Percentiles rank a stretch among this genome's conserved stretches.
phyloP scores from a whole-genome alignment of 2,797 vertebrate genomes.

The Diplodus sargus region DNA sequence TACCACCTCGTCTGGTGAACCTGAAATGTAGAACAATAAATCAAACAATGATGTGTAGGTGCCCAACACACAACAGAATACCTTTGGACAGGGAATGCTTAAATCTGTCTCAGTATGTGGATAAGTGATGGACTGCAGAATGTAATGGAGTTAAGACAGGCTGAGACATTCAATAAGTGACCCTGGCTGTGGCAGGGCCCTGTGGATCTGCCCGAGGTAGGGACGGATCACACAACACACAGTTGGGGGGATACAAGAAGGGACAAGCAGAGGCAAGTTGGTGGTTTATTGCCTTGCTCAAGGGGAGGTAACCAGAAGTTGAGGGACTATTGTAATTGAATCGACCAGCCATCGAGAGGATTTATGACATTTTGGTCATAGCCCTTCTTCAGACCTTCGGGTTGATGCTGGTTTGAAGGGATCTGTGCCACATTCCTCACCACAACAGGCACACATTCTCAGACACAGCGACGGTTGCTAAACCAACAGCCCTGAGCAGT shows the following conservation, averaged over 20 bases:
- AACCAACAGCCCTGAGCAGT: constrained; percentile 68
- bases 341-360: neutral
- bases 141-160: constrained; percentile 26
- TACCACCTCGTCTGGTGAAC: neutral
- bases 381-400: constrained; percentile 17
- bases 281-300: constrained; percentile 8
- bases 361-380: constrained; percentile 19
- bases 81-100: neutral
- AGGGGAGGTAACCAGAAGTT: neutral
- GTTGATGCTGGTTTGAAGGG: constrained; percentile 39
- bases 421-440: constrained; percentile 62
- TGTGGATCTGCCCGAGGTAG: constrained; percentile 3
- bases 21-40: constrained; percentile 19
- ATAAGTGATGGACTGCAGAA: constrained; percentile 22
- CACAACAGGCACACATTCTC: constrained; percentile 66
- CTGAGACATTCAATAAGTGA: constrained; percentile 38
- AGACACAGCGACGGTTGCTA: constrained; percentile 77
- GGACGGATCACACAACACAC: neutral
- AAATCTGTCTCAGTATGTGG: constrained; percentile 31
- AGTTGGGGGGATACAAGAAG: neutral
- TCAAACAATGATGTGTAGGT: neutral
- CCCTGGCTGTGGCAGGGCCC: constrained; percentile 25
- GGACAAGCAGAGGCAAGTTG: neutral
- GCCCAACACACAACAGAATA: neutral
- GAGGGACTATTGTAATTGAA: neutral